Evolutionary conservation across 2,888 invertebrate species (phyloP).

Genomic region (Alloscopus bannaensis): DNA sequence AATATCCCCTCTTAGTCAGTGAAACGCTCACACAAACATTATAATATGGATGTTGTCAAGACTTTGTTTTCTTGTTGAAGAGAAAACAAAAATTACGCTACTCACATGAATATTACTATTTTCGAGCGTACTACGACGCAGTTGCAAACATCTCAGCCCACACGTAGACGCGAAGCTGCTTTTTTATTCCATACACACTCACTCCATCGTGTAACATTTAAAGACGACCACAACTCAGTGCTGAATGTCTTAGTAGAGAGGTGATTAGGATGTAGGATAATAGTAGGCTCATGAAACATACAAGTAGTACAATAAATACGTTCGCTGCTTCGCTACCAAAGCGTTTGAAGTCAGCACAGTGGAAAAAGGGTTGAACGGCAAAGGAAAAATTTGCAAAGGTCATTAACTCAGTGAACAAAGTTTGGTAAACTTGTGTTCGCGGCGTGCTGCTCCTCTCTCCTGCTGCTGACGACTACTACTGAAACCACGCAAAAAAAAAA

Average conservation of each 20-base stretch:
- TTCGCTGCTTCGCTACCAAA: background rate
- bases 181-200: background rate
- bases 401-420: slow-evolving; percentile 71
- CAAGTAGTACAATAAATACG: background rate
- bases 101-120: too few relatives aligned
- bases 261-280: too few relatives aligned
- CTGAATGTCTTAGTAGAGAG: background rate
- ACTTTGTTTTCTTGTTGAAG: too few relatives aligned
- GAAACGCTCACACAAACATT: too few relatives aligned
- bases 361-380: slow-evolving; percentile 57
- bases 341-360: background rate
- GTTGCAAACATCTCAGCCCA: too few relatives aligned
- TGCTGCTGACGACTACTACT: slow-evolving; percentile 9
- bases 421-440: slow-evolving; percentile 63
- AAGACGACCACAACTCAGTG: background rate
- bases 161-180: too few relatives aligned
- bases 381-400: slow-evolving; percentile 71
- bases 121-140: too few relatives aligned
- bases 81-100: too few relatives aligned
- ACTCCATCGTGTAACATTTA: background rate
- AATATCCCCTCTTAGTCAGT: too few relatives aligned
- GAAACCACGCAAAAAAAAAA: background rate
- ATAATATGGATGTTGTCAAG: too few relatives aligned
- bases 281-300: too few relatives aligned
- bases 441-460: slow-evolving; percentile 46